These are phyloP conservation scores for Calephelis virginiensis DNA, from an alignment of 1,140 invertebrate species.

Conservation along the genomic window DNA sequence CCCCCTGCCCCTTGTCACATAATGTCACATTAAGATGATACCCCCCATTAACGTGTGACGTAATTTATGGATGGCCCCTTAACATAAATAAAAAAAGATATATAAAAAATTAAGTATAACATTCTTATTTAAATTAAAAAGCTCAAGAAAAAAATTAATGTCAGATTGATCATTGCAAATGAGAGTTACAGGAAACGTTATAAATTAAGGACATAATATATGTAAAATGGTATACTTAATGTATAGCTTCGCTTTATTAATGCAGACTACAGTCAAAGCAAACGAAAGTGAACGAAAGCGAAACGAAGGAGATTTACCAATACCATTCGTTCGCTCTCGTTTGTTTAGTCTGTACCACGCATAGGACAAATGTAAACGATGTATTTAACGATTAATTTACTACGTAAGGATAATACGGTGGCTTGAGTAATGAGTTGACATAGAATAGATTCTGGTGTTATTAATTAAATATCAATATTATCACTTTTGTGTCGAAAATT, in stretches of 20 bases:
- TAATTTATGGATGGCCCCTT: no score
- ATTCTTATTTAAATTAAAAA: slow-evolving; percentile 5
- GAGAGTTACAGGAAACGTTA: background rate
- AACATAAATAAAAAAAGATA: no score
- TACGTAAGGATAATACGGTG: background rate
- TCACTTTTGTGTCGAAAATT: slow-evolving; percentile 1
- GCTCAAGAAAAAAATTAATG: slow-evolving; percentile 36
- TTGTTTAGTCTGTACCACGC: no score
- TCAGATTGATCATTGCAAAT: background rate
- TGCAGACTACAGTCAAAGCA: no score
- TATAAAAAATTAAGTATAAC: no score
- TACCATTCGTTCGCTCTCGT: no score
- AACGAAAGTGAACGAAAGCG: no score
- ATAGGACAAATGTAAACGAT: slow-evolving; percentile 41
- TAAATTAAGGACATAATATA: background rate
- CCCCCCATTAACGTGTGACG: no score
- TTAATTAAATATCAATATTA: background rate
- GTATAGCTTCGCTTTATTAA: slow-evolving; percentile 48
- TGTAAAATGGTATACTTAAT: slow-evolving; percentile 15
- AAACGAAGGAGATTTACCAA: no score
- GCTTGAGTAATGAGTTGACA: slow-evolving; percentile 2
- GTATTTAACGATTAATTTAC: slow-evolving; percentile 6
- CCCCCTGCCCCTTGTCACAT: no score
- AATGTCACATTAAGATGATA: no score
- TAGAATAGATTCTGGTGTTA: slow-evolving; percentile 6